phyloP scores from a whole-genome alignment of 1,140 invertebrate genomes.

The Trichonephila inaurata region DNA sequence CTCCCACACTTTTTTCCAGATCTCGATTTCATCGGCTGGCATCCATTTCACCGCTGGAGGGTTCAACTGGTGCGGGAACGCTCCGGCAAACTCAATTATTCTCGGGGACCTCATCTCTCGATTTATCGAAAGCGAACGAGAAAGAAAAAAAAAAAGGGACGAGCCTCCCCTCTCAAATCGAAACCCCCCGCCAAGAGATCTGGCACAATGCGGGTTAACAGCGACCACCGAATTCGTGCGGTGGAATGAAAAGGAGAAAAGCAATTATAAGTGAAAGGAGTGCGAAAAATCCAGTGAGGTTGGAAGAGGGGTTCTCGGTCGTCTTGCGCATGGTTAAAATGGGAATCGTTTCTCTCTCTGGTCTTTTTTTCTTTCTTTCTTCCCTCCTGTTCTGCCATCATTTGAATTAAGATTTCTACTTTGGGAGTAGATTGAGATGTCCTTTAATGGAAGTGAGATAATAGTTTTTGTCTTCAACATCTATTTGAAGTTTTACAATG shows the following conservation, averaged over 20 bases:
- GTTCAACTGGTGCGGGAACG: not conserved
- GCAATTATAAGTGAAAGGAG: conserved; percentile 55
- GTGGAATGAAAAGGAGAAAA: conserved; percentile 27
- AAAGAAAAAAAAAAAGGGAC: not conserved
- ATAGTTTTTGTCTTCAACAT: not conserved
- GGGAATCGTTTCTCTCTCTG: not conserved
- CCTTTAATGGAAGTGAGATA: not conserved
- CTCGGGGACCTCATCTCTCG: conserved; percentile 41
- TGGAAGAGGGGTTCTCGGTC: not conserved
- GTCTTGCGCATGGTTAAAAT: not conserved
- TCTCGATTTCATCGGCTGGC: conserved; percentile 50
- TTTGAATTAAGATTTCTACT: conserved; percentile 30
- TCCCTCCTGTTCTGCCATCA: not conserved
- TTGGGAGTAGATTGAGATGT: not conserved
- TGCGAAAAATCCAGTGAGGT: not conserved
- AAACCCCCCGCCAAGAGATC: not conserved
- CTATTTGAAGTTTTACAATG: no score
- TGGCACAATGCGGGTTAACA: conserved; percentile 15
- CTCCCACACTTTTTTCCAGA: not conserved
- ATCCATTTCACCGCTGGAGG: conserved; percentile 33
- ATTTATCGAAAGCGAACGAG: conserved; percentile 44
- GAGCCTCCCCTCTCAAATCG: not conserved
- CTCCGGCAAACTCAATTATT: conserved; percentile 54
- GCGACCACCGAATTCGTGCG: conserved; percentile 24
- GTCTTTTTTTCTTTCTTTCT: not conserved